Conservation (phyloP, 2,797 vertebrate species). For the Adrianichthys oophorus region DNA sequence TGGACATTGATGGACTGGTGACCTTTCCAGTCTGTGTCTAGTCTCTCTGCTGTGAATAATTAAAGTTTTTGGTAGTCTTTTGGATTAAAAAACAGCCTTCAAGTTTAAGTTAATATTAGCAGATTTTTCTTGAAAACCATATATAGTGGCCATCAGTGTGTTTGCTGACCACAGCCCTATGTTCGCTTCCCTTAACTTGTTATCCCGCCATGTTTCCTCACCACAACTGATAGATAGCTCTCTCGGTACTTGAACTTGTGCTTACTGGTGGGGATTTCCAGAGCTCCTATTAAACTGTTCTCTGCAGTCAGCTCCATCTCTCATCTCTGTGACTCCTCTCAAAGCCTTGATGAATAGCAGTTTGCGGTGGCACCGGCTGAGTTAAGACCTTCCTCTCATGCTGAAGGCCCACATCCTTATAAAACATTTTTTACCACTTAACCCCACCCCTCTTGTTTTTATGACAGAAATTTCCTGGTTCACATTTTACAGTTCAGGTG, state of each 20-base stretch:
- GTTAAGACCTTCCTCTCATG: constrained; percentile 62
- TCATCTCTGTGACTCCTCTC: constrained; percentile 55
- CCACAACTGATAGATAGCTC: constrained; percentile 16
- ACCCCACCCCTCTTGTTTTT: constrained; percentile 16
- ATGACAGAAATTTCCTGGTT: constrained; percentile 58
- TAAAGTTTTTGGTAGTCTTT: too few species aligned
- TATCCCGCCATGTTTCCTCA: constrained; percentile 6
- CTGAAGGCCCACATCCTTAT: constrained; percentile 48
- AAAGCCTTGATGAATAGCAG: constrained; percentile 53
- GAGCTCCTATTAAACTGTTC: constrained; percentile 41
- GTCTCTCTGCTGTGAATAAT: too few species aligned
- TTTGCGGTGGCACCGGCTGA: constrained; percentile 57
- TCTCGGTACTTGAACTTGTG: constrained; percentile 14
- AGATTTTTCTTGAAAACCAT: too few species aligned
- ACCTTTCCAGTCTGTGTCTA: too few species aligned
- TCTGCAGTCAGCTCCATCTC: constrained; percentile 39
- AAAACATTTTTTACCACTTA: constrained; percentile 46
- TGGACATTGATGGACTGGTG: too few species aligned
- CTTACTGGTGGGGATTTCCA: constrained; percentile 33
- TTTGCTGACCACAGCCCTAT: too few species aligned
- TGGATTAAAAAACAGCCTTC: too few species aligned
- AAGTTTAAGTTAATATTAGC: too few species aligned
- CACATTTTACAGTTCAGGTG: constrained; percentile 72
- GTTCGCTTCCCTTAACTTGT: too few species aligned
- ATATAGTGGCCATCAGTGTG: too few species aligned